Base-by-base conservation (phyloP, 2,888 invertebrate species). In the Serrognathus titanus region DNA sequence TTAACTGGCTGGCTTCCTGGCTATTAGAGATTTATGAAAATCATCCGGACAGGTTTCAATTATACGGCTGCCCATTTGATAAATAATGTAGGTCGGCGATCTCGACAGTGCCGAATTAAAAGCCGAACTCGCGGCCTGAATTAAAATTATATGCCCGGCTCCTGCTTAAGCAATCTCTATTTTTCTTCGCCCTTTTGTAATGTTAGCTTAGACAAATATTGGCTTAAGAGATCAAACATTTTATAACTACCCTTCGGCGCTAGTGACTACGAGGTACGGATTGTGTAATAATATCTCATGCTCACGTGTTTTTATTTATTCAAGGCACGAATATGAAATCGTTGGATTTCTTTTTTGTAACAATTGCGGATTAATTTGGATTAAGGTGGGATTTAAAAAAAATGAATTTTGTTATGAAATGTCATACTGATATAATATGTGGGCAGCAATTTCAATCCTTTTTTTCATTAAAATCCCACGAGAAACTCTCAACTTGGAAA, bases 201-300 rank as follows among this genome's bases (percentile, higher is more conserved):
- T 69, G 69, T 69, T 71, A 69, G 70, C 69, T 64, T 68, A 57
- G 53, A 61, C 69, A 71, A 72, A 72, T 70, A 70, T 72, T 72
- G 63, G 67, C 72, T 63, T 59, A 60, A 64, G 65, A 68, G 73
- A 75, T 75, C 73, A 74, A 71, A 71, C 71, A 73, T 74, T 73
- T 71, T 71, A 70, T 67, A 71, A 59, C 64, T 58, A 55, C 55
- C 56, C 60, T 62, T 58, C 57, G 56, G 56, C 58, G 57, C 60
- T 58, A 59, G 54, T 38, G 11, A 37, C 36, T 31, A 48, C 35
- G 24, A 37, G 38, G 40, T 35, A 48, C 48, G 48, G 53, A 48
- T 54, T 54, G 41, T 40, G 13, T 48, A 48, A 53, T 53, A 35
- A 53, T 53, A 35, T 39, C 36, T 39, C 41, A 8, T 6, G 38